Evolutionary conservation across 2,797 vertebrate species (phyloP), one percentile per base, ranked within the genome.

Genomic region (Crenuchus spilurus): DNA sequence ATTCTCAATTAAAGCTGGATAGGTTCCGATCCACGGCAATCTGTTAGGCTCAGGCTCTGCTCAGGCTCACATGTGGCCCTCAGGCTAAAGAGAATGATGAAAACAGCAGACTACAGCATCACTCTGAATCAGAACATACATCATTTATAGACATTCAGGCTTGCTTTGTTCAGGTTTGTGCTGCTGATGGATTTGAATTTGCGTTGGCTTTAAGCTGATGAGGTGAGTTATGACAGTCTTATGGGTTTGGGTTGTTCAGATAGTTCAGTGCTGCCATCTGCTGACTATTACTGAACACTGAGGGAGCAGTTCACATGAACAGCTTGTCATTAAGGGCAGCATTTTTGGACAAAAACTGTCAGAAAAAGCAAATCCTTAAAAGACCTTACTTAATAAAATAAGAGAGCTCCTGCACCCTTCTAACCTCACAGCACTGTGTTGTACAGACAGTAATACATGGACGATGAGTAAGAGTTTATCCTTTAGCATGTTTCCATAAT

Each of bases 1-100:
- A 68, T 46, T 73, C 55, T 73, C 55, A 63, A 63, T 77, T 74
- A 70, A 72, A 14, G 14, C 70, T 54, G 46, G 30, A 44, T 44
- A 66, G 54, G 37, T 72, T 58, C 69, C 11, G 68, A 67, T 57
- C 55, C 49, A 37, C 24, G 26, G 57, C 35, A 62, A 54, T 62
- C 73, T 69, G 28, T 69, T 37, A 68, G 41, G 49, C 63, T 64
- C 41, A 41, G 26, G n/a, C 39, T 66, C 4, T 54, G 46, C 24
- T 8, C 14, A n/a, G 44, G 42, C 52, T 72, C 26, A 7, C 6
- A 3, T 13, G 7, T 2, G 7, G 33, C 26, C 52, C 62, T 52
- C 44, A 33, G 70, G 75, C 31, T 49, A 61, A 51, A 60, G 2
- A 41, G 63, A 54, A 61, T 60, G 54, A 67, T 5, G 18, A 42